Evolutionary conservation across 2,113 vertebrate genomes (phyloP).

Genomic region (Tiliqua scincoides): DNA sequence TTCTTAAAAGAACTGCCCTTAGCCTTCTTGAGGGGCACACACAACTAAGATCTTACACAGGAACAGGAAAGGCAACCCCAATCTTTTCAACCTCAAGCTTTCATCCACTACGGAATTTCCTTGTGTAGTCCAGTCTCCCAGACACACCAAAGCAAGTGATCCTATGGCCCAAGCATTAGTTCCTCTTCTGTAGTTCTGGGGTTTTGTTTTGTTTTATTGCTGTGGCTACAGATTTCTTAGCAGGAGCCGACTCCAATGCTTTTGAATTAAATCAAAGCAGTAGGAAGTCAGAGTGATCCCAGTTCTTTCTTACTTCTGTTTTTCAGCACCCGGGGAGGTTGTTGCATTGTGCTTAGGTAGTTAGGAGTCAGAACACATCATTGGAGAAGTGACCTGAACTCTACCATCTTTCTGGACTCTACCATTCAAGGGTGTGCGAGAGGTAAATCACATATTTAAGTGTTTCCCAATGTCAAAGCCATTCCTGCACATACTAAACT

Average conservation of each 20-base stretch:
- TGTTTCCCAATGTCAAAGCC: neutral
- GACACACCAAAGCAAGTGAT: slow-evolving; percentile 10
- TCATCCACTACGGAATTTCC: neutral
- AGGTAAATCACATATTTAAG: neutral
- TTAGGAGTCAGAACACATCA: neutral
- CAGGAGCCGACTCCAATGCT: slow-evolving; percentile 54
- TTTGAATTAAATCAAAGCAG: slow-evolving; percentile 49
- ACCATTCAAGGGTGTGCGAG: neutral
- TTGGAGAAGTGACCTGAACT: neutral
- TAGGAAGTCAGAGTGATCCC: slow-evolving; percentile 37
- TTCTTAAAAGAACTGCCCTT: neutral
- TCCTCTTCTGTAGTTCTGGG: slow-evolving; percentile 14
- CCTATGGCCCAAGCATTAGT: slow-evolving; percentile 21
- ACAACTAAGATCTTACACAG: slow-evolving; percentile 1
- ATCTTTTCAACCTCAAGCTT: neutral
- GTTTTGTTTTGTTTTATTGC: neutral
- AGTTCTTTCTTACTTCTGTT: neutral
- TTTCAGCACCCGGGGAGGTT: slow-evolving; percentile 38
- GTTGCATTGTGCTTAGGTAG: slow-evolving; percentile 37
- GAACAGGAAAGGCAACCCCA: neutral
- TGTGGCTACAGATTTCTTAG: slow-evolving; percentile 40
- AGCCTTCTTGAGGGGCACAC: neutral
- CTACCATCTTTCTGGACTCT: neutral
- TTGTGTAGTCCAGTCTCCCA: neutral
- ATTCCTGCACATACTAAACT: neutral